Percentiles rank a stretch among this genome's conserved stretches.
Conservation (phyloP, 1,140 invertebrate species). For the Octopus bimaculoides region DNA sequence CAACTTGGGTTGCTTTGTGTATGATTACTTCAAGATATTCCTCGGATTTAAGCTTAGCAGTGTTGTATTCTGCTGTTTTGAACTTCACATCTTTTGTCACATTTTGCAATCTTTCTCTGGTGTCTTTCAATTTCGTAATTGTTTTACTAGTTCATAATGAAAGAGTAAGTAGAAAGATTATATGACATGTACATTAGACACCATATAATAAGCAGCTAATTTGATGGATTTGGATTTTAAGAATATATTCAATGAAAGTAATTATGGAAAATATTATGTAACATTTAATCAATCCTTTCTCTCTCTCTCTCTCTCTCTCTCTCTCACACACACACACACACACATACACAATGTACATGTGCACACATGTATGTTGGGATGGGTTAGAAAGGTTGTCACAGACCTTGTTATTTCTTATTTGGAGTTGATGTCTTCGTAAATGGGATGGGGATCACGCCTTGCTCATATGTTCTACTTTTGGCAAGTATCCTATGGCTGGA, state of each 20-base stretch:
- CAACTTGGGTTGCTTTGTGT: slow-evolving; percentile 48
- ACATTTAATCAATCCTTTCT: no score
- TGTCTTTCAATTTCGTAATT: slow-evolving; percentile 51
- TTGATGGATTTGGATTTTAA: background rate
- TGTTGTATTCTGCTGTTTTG: slow-evolving; percentile 48
- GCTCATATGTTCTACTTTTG: no score
- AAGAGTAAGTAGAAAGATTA: slow-evolving; percentile 13
- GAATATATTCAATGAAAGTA: background rate
- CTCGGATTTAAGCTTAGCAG: slow-evolving; percentile 47
- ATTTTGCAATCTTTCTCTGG: slow-evolving; percentile 48
- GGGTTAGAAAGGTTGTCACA: no score
- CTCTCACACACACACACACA: no score
- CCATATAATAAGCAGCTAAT: background rate
- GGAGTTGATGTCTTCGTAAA: no score
- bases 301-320: no score
- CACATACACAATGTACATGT: no score
- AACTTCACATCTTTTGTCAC: slow-evolving; percentile 55
- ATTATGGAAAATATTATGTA: background rate
- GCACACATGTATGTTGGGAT: no score
- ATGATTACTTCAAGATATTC: slow-evolving; percentile 50
- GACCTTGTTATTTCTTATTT: no score
- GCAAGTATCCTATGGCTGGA: no score
- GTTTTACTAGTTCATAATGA: slow-evolving; percentile 40
- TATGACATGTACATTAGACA: background rate
- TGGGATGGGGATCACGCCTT: no score